A percentile compares a stretch with the other conserved stretches of the same genome.
phyloP scores from a whole-genome alignment of 23 tunicate species.

The Halocynthia aurantium region DNA sequence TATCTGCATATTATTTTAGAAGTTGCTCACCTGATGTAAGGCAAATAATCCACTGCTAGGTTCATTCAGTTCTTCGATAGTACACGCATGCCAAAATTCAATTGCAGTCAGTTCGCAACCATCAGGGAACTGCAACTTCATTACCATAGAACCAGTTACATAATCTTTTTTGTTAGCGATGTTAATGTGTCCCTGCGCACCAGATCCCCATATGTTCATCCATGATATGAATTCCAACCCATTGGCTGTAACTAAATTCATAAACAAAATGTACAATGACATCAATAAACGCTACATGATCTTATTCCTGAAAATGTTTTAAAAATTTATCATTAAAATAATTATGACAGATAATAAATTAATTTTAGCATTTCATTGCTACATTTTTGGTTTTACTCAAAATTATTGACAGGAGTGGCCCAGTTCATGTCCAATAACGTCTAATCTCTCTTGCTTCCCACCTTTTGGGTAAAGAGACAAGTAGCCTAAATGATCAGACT shows the following conservation, averaged over 20 bases:
- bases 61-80: conserved; percentile 23
- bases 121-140: conserved; percentile 41
- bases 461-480: too few species aligned
- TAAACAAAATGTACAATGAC: not conserved
- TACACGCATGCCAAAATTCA: conserved; percentile 75
- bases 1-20: not conserved
- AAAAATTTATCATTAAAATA: too few species aligned
- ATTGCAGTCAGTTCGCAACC: conserved; percentile 31
- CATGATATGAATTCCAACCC: conserved; percentile 7
- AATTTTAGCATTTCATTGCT: not conserved
- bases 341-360: too few species aligned
- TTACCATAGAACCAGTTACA: conserved; percentile 41
- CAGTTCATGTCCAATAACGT: too few species aligned
- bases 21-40: conserved; percentile 40
- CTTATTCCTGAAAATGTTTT: not conserved
- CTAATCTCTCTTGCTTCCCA: too few species aligned
- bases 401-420: too few species aligned
- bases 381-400: too few species aligned
- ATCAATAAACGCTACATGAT: not conserved
- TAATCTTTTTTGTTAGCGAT: conserved; percentile 18
- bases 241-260: not conserved
- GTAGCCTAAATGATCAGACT: too few species aligned
- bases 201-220: conserved; percentile 48
- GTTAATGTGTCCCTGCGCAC: conserved; percentile 67
- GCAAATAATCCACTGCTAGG: conserved; percentile 46